A percentile compares a stretch with the other conserved stretches of the same genome.
Evolutionary conservation across 2,113 vertebrate species (phyloP).

Genomic region (Monarcha castaneiventris): DNA sequence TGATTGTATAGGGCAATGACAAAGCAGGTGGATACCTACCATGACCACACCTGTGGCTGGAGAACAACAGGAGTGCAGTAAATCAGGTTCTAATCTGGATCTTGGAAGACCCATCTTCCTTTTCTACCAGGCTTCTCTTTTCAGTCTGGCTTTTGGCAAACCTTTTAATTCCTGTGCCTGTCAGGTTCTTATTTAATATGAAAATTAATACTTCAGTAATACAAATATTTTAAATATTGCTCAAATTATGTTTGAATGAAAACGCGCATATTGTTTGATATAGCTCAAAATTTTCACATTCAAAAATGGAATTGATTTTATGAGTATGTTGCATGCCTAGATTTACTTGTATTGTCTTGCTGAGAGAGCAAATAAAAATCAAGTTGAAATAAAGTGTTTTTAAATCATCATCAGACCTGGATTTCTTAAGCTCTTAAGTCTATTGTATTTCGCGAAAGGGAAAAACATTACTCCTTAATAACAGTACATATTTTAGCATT

Average conservation of each 20-base stretch:
- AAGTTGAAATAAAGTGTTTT: background rate
- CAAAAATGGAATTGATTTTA: background rate
- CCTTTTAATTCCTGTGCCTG: background rate
- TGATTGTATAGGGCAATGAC: background rate
- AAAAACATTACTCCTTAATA: background rate
- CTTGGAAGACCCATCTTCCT: background rate
- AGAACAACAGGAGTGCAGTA: background rate
- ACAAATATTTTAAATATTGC: background rate
- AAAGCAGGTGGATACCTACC: background rate
- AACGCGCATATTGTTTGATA: background rate
- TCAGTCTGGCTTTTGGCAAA: background rate
- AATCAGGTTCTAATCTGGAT: background rate
- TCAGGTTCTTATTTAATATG: background rate
- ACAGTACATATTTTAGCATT: background rate
- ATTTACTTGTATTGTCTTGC: background rate
- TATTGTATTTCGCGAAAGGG: background rate
- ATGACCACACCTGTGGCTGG: background rate
- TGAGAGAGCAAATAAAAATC: background rate
- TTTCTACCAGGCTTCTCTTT: background rate
- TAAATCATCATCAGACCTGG: background rate
- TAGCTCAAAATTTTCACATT: background rate
- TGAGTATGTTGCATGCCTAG: background rate
- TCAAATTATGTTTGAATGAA: background rate
- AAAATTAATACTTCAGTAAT: background rate
- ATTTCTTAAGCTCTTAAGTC: background rate